Base-by-base conservation (phyloP, 1,140 invertebrate species). In the Drosophila malerkotliana region DNA sequence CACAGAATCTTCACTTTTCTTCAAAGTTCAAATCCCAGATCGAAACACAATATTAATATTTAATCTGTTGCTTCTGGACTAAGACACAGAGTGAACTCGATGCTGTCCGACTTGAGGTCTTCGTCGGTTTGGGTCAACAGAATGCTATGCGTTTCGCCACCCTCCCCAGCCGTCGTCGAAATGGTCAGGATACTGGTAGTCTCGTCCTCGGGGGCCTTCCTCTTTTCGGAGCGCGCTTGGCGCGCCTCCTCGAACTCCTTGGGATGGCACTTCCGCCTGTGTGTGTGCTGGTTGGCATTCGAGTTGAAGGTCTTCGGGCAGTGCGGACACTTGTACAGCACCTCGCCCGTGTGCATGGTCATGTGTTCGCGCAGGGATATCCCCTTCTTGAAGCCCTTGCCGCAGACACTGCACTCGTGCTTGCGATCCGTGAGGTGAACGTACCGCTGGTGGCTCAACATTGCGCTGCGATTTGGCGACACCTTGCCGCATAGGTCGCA, bases 251-350 rank as follows among this genome's bases (percentile, higher is more conserved):
- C 83, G 7, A 81, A 91, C 71, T 91, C 91, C 56, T 90, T 87
- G 37, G 84, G 91, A 82, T 92, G 91, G 8, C 82, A 66, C 24
- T 91, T 92, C 10, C 85, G 87, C 4, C 88, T 82, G 57, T 92
- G 91, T 2, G 91, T 83, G 41, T 92, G 91, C 72, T 91, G 90
- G 53, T 92, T 92, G 6, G 90, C 90, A 66, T 90, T 91, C 15
- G 87, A 91, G 34, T 92, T 92, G 57, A 92, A 92, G 5, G 90
- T 92, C 53, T 81, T 79, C 0, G 90, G 78, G 44, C 91, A 92
- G 58, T 91, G 83, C 4, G 85, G 90, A 57, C 91, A 92, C 54
- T 71, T 89, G 64, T 92, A 92, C 8, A 92, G 62, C 14, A 85
- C 77, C 55, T 92, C 88, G 10, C 91, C 91, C 0, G 89, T 91